A percentile compares a stretch with the other conserved stretches of the same genome.
Evolutionary conservation across 1,140 invertebrate genomes (phyloP).

Genomic region (Heliconius eleuchia): DNA sequence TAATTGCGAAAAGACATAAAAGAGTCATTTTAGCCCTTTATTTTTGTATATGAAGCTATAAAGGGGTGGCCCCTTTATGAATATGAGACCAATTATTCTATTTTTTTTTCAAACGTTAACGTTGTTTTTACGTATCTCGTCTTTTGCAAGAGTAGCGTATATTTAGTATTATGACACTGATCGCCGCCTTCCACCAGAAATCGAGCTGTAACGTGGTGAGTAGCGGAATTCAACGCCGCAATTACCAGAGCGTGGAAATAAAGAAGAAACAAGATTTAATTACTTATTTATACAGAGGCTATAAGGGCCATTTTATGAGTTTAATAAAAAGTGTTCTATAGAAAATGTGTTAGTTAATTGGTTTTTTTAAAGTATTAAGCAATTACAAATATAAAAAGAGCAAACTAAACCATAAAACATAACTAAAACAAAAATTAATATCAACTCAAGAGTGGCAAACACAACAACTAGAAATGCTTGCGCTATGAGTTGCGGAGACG

Average conservation of each 20-base stretch:
- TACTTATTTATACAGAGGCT: neutral
- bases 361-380: neutral
- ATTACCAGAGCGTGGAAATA: no score
- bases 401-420: neutral
- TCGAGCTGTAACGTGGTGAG: no score
- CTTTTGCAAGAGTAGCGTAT: no score
- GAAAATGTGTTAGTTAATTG: neutral
- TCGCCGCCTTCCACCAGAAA: no score
- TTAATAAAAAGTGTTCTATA: neutral
- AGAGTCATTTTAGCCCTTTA: slow-evolving; percentile 8
- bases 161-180: no score
- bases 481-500: slow-evolving; percentile 20
- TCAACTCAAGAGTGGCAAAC: slow-evolving; percentile 1
- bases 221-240: no score
- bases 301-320: neutral
- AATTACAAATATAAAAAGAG: neutral
- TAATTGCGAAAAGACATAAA: slow-evolving; percentile 19
- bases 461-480: slow-evolving; percentile 13
- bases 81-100: no score
- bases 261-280: no score
- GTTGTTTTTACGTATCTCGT: no score
- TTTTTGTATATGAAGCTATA: neutral
- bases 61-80: neutral
- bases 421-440: slow-evolving; percentile 12
- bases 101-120: no score